Conservation (phyloP, 2,113 vertebrate genomes). For the Noctilio leporinus region DNA sequence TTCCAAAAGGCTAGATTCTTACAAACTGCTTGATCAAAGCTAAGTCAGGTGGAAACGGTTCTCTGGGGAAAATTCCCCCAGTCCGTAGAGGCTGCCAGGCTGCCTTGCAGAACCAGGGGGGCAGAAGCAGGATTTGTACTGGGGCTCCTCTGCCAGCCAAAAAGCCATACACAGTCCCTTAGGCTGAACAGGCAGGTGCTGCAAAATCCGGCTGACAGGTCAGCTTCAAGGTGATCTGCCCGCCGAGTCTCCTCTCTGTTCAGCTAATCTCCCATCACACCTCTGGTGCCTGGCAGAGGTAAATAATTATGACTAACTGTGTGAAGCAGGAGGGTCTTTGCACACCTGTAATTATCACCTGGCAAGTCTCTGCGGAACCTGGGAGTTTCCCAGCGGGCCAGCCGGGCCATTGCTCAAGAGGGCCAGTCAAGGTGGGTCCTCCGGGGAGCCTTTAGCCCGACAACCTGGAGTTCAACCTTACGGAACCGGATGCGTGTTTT, state of each 20-base stretch:
- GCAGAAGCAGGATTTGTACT: neutral
- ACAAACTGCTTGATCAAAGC: neutral
- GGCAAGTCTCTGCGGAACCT: conserved; percentile 35
- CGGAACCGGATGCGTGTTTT: neutral
- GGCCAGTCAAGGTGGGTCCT: neutral
- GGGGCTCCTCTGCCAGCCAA: neutral
- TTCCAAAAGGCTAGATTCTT: neutral
- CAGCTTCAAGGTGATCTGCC: conserved; percentile 40
- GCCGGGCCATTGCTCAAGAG: neutral
- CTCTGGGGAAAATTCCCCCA: neutral
- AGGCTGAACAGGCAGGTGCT: conserved; percentile 22
- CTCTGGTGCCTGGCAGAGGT: neutral
- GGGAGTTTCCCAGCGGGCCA: conserved; percentile 54
- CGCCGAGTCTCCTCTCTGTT: neutral
- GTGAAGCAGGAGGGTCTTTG: conserved; percentile 20
- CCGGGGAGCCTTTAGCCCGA: neutral
- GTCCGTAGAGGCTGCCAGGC: neutral
- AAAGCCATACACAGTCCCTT: neutral
- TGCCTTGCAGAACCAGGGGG: neutral
- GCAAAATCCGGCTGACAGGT: conserved; percentile 36
- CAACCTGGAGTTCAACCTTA: neutral
- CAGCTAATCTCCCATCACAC: conserved; percentile 12
- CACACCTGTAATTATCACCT: conserved; percentile 49
- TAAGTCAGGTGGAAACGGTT: neutral
- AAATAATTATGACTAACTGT: conserved; percentile 47